These are phyloP conservation scores for Rhodinocichla rosea DNA, from an alignment of 2,113 vertebrate genomes.

Conservation along the genomic window DNA sequence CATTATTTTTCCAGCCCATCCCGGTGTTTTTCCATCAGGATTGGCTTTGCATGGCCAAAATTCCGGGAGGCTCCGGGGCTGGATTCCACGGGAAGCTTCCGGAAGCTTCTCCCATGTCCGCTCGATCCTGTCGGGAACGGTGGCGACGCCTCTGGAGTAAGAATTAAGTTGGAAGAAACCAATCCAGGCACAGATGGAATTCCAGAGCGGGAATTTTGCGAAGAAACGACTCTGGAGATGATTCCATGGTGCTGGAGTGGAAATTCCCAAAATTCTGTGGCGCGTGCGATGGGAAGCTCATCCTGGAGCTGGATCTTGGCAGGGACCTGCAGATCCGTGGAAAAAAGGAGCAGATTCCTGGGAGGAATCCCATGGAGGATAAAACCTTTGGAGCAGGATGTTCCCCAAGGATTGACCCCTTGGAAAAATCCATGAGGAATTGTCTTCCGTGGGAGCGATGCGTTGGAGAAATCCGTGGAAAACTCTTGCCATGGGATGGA, in stretches of 20 bases:
- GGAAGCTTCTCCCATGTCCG: background rate
- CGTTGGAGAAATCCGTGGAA: background rate
- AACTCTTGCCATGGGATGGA: background rate
- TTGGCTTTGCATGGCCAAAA: background rate
- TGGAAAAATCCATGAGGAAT: background rate
- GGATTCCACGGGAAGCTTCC: background rate
- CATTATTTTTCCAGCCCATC: background rate
- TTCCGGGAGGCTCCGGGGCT: background rate
- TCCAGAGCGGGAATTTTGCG: accelerated
- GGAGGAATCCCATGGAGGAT: background rate
- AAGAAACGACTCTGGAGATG: accelerated
- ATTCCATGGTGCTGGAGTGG: too few species aligned
- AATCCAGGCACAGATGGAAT: background rate
- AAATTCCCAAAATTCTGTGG: background rate
- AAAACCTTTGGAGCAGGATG: background rate
- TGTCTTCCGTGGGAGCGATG: background rate
- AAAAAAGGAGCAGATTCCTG: background rate
- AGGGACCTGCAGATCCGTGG: background rate
- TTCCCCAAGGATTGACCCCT: background rate
- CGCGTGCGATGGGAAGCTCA: background rate
- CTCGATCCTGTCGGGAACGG: background rate
- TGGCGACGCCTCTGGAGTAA: accelerated
- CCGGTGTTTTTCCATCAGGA: background rate
- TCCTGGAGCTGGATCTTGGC: background rate
- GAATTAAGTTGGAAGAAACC: background rate